Evolutionary conservation across 2,797 vertebrate genomes (phyloP).

Genomic region (Crocidura indochinensis): DNA sequence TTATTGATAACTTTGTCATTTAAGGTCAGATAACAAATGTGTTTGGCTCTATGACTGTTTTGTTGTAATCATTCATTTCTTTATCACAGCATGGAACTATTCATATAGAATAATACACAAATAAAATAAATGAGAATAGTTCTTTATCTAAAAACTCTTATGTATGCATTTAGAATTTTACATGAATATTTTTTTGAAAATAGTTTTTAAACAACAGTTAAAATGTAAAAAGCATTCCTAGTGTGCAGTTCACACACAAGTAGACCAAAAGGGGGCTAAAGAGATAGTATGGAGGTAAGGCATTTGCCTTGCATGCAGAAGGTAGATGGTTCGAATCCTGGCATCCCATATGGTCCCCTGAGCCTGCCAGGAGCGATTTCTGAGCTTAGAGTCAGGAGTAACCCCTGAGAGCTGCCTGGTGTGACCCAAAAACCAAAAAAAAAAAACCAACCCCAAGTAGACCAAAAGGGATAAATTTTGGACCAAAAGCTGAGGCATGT

Average conservation of each 20-base stretch:
- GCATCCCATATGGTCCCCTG: no score
- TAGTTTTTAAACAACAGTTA: background rate
- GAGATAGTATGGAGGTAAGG: no score
- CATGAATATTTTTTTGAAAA: background rate
- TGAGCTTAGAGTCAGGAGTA: no score
- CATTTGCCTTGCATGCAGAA: no score
- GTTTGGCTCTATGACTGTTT: background rate
- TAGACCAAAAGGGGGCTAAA: background rate
- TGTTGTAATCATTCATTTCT: background rate
- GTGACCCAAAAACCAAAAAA: no score
- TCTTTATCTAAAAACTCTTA: constrained; percentile 15
- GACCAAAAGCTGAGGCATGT: background rate
- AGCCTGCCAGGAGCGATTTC: no score
- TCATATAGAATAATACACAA: background rate
- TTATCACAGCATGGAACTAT: background rate
- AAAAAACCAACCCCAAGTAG: no score
- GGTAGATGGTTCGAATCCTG: no score
- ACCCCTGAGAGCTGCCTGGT: no score
- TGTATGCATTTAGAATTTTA: background rate
- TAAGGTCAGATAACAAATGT: background rate
- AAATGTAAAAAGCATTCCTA: background rate
- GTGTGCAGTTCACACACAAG: background rate
- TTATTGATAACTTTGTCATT: background rate
- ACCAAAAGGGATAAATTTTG: background rate
- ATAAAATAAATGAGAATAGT: background rate